phyloP scores from a whole-genome alignment of 92 coral and sea anemone genomes.

The Chrysogorgia sp. region DNA sequence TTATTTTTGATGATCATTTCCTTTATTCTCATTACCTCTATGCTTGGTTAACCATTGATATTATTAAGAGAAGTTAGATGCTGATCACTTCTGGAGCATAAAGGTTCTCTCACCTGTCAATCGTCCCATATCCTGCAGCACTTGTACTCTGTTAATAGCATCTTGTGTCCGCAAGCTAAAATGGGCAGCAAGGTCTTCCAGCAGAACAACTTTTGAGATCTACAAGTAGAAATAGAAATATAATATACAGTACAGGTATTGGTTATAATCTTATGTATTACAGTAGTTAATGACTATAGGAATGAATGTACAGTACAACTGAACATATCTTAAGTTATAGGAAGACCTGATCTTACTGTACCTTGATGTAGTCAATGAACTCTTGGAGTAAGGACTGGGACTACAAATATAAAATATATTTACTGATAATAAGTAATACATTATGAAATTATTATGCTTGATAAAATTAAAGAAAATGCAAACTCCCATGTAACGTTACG shows the following conservation, averaged over 20 bases:
- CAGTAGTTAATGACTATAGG: no score
- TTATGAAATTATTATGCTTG: not conserved
- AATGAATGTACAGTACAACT: not conserved
- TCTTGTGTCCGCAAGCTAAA: conserved; percentile 96
- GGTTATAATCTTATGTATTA: no score
- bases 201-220: conserved; percentile 86
- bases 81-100: not conserved
- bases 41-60: no score
- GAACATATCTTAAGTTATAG: not conserved
- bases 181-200: conserved; percentile 94
- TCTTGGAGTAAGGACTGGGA: conserved; percentile 92
- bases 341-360: conserved; percentile 12
- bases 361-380: conserved; percentile 92
- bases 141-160: conserved; percentile 88
- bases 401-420: conserved; percentile 48
- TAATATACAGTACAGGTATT: no score
- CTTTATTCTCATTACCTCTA: no score
- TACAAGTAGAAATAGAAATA: no score
- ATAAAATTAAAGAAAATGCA: no score
- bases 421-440: not conserved
- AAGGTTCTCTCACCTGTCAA: conserved; percentile 70
- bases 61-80: no score
- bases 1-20: no score
- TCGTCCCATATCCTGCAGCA: conserved; percentile 85
- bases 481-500: no score